Evolutionary conservation across 2,113 vertebrate genomes (phyloP).

Genomic region (Haliaeetus leucogaster): DNA sequence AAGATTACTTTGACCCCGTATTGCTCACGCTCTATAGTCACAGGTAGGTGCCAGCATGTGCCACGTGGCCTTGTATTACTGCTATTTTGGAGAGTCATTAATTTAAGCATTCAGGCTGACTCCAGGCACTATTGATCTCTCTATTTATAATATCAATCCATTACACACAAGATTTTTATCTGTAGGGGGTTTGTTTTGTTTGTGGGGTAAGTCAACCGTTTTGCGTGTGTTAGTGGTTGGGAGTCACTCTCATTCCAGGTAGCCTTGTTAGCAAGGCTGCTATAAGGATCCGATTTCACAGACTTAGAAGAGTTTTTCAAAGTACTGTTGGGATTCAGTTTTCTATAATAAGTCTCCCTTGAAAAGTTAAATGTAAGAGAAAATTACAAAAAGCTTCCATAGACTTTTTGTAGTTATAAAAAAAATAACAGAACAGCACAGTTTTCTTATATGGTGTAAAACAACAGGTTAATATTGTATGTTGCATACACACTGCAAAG

Average conservation of each 20-base stretch:
- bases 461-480: too few species aligned
- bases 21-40: rapidly evolving
- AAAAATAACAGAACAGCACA: background rate
- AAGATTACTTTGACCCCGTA: background rate
- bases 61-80: background rate
- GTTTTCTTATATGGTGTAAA: background rate
- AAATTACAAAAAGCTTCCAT: background rate
- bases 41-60: background rate
- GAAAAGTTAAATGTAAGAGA: background rate
- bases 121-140: background rate
- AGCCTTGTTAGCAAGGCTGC: background rate
- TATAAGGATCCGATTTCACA: background rate
- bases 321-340: background rate
- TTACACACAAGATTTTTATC: background rate
- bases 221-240: background rate
- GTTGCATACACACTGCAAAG: background rate
- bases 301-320: background rate
- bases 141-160: background rate
- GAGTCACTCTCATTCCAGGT: background rate
- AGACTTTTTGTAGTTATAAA: background rate
- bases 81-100: background rate
- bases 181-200: background rate
- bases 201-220: rapidly evolving
- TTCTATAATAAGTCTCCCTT: background rate
- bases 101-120: background rate